phyloP scores from a whole-genome alignment of 2,888 invertebrate genomes.

The Lochmaea crataegi region DNA sequence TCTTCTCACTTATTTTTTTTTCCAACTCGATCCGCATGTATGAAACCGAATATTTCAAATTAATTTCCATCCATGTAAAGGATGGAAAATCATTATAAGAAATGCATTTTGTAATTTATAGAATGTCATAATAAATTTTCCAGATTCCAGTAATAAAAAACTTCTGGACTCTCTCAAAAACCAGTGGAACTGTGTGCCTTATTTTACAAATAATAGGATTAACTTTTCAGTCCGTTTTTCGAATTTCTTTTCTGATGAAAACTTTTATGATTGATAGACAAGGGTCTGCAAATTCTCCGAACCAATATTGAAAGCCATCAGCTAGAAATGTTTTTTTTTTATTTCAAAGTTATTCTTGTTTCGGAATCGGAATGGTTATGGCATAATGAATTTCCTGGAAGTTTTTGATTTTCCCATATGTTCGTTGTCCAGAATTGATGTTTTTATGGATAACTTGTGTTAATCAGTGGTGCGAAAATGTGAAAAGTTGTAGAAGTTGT shows the following conservation, averaged over 20 bases:
- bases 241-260: conserved; percentile 56
- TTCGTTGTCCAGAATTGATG: not conserved
- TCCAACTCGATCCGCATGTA: too few species aligned
- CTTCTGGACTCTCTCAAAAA: conserved; percentile 48
- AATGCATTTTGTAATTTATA: too few species aligned
- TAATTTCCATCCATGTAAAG: too few species aligned
- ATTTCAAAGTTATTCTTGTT: not conserved
- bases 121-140: not conserved
- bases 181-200: conserved; percentile 49
- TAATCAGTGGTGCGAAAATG: too few species aligned
- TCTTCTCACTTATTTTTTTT: too few species aligned
- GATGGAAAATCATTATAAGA: too few species aligned
- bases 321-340: conserved; percentile 4
- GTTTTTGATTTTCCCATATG: not conserved
- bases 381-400: not conserved
- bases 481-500: too few species aligned
- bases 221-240: conserved; percentile 46
- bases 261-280: conserved; percentile 58
- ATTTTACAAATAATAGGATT: conserved; percentile 44
- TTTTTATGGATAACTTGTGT: not conserved
- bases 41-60: too few species aligned
- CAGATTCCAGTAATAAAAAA: conserved; percentile 48
- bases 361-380: not conserved
- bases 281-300: conserved; percentile 40
- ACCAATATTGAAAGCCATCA: conserved; percentile 30